A percentile compares a stretch with the other conserved stretches of the same genome.
phyloP scores from a whole-genome alignment of 2,113 vertebrate genomes.

The Penelope pileata region DNA sequence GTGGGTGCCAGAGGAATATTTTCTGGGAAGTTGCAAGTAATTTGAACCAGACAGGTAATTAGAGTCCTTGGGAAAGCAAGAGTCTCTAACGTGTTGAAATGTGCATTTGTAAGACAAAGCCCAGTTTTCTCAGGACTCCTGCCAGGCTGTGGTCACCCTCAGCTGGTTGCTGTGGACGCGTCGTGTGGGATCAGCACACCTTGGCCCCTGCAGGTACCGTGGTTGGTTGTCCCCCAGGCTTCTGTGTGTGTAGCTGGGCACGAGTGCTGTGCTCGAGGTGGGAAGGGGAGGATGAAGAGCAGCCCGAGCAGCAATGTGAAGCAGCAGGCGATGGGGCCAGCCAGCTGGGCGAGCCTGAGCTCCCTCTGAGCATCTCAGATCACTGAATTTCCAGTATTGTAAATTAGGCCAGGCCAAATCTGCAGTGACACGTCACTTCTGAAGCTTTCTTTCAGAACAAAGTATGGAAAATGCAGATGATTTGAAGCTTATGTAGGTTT shows the following conservation, averaged over 20 bases:
- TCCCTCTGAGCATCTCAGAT: not conserved
- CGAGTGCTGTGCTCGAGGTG: accelerated
- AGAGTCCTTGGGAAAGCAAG: not conserved
- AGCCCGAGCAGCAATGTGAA: not conserved
- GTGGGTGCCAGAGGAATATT: not conserved
- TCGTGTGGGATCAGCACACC: too few relatives aligned
- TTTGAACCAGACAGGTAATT: not conserved
- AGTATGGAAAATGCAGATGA: not conserved
- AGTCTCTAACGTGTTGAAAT: not conserved
- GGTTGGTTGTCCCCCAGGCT: not conserved
- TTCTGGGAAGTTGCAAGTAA: not conserved
- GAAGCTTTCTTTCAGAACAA: not conserved
- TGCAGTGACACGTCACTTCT: not conserved
- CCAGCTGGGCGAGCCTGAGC: not conserved
- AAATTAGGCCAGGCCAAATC: not conserved
- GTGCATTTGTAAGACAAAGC: not conserved
- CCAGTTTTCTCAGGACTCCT: not conserved
- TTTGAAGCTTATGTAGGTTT: not conserved
- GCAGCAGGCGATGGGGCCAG: not conserved
- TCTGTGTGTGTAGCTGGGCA: not conserved
- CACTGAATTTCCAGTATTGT: not conserved
- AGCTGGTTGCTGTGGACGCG: not conserved
- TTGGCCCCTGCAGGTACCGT: not conserved
- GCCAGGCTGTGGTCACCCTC: not conserved
- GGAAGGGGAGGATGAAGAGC: not conserved